Evolutionary conservation across 2,113 vertebrate genomes (phyloP).

Genomic region (Psettodes erumei): DNA sequence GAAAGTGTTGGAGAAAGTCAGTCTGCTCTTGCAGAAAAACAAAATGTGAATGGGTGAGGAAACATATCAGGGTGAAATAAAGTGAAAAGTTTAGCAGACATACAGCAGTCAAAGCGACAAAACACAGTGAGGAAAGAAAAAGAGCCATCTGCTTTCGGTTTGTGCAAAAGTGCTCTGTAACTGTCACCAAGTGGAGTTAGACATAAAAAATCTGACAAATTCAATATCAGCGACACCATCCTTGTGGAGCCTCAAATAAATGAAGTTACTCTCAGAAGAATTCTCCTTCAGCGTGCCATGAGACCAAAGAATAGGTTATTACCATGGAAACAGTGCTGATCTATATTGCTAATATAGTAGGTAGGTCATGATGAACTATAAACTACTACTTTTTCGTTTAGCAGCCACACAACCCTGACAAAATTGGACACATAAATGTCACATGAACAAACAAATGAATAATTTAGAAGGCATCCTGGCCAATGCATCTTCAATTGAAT

Average conservation of each 20-base stretch:
- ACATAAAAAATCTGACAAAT: conserved; percentile 34
- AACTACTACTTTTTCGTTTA: conserved; percentile 25
- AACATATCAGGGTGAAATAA: neutral
- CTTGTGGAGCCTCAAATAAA: conserved; percentile 26
- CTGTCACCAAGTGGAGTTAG: conserved; percentile 20
- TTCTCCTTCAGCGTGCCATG: neutral
- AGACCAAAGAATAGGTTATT: conserved; percentile 31
- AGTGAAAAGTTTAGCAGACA: neutral
- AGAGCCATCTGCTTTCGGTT: conserved; percentile 48
- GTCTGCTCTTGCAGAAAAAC: neutral
- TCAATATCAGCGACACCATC: conserved; percentile 35
- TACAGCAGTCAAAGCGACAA: neutral
- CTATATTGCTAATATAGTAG: conserved; percentile 50
- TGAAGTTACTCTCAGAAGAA: conserved; percentile 7
- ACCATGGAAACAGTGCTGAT: conserved; percentile 48
- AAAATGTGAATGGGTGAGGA: neutral
- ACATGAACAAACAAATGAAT: neutral
- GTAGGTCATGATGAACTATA: conserved; percentile 42
- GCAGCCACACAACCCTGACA: conserved; percentile 3
- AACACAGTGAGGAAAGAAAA: conserved; percentile 35
- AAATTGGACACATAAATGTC: conserved; percentile 4
- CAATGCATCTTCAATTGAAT: neutral
- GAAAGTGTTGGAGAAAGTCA: conserved; percentile 18
- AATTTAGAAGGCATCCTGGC: conserved; percentile 8
- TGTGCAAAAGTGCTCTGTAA: conserved; percentile 29